Percentiles rank a stretch among this genome's conserved stretches.
These are phyloP conservation scores for Caloenas nicobarica DNA, from an alignment of 2,113 vertebrate species.

Conservation along the genomic window DNA sequence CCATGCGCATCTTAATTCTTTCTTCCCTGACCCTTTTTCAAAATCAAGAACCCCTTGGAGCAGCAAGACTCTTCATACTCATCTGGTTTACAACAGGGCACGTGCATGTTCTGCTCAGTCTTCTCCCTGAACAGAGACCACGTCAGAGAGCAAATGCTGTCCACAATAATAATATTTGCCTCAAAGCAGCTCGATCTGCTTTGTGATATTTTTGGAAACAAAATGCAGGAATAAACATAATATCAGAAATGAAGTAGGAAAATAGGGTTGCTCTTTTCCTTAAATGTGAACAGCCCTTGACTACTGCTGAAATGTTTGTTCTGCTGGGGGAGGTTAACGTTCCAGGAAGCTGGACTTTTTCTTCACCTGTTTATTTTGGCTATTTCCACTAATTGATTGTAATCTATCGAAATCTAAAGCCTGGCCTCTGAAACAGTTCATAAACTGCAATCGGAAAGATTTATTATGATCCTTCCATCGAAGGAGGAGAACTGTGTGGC, in stretches of 20 bases:
- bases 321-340: not conserved
- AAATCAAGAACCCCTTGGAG: not conserved
- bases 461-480: not conserved
- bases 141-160: not conserved
- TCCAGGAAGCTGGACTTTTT: not conserved
- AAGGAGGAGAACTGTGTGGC: not conserved
- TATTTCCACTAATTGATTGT: not conserved
- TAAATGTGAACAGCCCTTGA: not conserved
- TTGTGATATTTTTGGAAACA: constrained; percentile 24
- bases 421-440: not conserved
- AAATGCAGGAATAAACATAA: not conserved
- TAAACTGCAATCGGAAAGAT: not conserved
- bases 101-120: rapidly evolving
- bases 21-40: not conserved
- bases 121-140: not conserved
- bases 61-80: not conserved
- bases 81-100: not conserved
- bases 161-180: not conserved
- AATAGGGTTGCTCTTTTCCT: not conserved
- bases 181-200: not conserved
- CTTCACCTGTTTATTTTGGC: constrained; percentile 21
- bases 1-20: not conserved
- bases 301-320: not conserved
- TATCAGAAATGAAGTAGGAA: not conserved
- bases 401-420: not conserved